phyloP scores from a whole-genome alignment of 2,797 vertebrate genomes.

The Enteromius thamalakanensis region DNA sequence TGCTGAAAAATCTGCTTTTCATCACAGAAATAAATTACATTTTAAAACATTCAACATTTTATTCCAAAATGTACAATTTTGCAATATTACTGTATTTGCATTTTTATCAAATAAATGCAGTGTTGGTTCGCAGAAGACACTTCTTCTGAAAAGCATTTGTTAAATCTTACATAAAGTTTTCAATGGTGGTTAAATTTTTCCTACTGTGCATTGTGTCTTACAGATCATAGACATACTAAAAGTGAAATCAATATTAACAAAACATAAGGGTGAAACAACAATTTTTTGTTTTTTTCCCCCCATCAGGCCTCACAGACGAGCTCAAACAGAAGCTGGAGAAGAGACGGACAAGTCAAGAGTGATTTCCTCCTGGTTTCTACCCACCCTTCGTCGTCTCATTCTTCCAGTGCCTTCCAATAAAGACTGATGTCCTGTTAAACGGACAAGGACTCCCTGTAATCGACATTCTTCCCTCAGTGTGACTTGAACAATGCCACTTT shows the following conservation, averaged over 20 bases:
- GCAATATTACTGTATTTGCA: background rate
- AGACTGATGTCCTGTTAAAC: constrained; percentile 3
- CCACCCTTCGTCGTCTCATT: constrained; percentile 44
- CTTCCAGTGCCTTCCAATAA: constrained; percentile 73
- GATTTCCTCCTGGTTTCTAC: constrained; percentile 49
- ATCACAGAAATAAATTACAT: background rate
- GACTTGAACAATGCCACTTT: constrained; percentile 30
- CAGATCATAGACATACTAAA: background rate
- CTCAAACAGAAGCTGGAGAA: constrained; percentile 81
- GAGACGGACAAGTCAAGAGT: constrained; percentile 79
- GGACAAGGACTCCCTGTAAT: constrained; percentile 25
- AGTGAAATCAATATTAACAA: background rate
- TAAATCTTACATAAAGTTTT: background rate
- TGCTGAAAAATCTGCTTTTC: background rate
- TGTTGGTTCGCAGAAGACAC: too few relatives aligned
- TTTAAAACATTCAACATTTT: background rate
- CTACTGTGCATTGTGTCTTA: background rate
- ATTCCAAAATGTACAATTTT: too few relatives aligned
- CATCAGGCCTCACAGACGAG: constrained; percentile 79
- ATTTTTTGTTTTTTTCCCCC: background rate
- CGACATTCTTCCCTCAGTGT: constrained; percentile 4
- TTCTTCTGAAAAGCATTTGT: too few relatives aligned
- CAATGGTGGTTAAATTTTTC: background rate
- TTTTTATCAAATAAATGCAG: background rate
- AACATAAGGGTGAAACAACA: background rate